Evolutionary conservation across 2,113 vertebrate species (phyloP).

Genomic region (Rhinopomastus cyanomelas): DNA sequence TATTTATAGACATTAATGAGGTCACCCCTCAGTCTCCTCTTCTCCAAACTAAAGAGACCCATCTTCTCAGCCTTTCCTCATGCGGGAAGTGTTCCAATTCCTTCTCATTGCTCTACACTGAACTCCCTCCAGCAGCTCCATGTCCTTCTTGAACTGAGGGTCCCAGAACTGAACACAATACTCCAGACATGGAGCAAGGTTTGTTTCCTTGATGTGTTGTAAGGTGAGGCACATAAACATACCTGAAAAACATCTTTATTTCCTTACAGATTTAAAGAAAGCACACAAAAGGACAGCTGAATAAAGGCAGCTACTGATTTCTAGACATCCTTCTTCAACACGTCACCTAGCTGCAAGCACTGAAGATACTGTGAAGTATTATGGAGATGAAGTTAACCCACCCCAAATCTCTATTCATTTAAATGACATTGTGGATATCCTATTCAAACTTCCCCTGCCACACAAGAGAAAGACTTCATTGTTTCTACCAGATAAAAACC

Average conservation of each 20-base stretch:
- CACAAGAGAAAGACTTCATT: slow-evolving; percentile 55
- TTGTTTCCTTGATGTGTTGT: background rate
- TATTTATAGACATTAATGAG: too few species aligned
- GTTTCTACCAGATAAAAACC: slow-evolving; percentile 43
- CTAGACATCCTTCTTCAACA: background rate
- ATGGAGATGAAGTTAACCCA: background rate
- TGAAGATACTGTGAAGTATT: background rate
- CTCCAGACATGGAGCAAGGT: too few species aligned
- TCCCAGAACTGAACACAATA: too few species aligned
- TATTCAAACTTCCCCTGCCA: background rate
- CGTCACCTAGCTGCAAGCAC: background rate
- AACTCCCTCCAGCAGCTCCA: too few species aligned
- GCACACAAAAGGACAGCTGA: background rate
- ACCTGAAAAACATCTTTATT: background rate
- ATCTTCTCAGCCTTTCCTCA: too few species aligned
- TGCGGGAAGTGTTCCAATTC: too few species aligned
- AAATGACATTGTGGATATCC: background rate
- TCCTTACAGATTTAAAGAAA: background rate
- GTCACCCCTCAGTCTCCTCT: too few species aligned
- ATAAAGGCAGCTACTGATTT: background rate
- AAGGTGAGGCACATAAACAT: background rate
- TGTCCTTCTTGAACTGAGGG: too few species aligned
- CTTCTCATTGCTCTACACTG: too few species aligned
- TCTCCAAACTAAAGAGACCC: too few species aligned
- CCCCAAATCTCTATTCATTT: slow-evolving; percentile 25